Base-by-base conservation (phyloP, 2,113 vertebrate species). In the Pygoscelis antarcticus region DNA sequence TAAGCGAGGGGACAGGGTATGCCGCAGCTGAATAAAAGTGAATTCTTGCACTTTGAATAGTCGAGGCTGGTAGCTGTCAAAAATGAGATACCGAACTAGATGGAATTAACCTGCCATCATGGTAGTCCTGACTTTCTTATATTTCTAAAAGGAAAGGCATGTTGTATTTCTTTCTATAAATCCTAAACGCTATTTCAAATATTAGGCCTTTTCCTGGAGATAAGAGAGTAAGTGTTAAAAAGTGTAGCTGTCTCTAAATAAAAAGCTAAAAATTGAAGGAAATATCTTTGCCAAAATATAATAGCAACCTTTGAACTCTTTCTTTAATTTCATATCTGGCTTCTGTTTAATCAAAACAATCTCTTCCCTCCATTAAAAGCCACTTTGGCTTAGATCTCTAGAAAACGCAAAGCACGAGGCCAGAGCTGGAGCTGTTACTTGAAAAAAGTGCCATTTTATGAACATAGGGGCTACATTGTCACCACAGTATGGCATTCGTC, bases 271-370 rank as follows among this genome's bases (percentile, higher is more conserved):
- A 90, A 82, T 1, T 66, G 60, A 93, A 80, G 65, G 61, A 89
- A 94, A 29, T 83, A 14, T 87, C 79, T 57, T 85, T 93, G 90
- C 91, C 93, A 94, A 97, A 93, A 90, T 52, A 82, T 92, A 96
- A 96, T 62, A 72, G 68, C 78, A 68, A 71, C 72, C 77, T 93
- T 83, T 97, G 93, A 94, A 92, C 91, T 54, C 65, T 38, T 62
- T 55, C 89, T 96, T 91, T 91, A 95, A 92, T 88, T 96, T 94
- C 79, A 51, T 94, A 87, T 96, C 91, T 97, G 92, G 44, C 89
- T 96, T 95, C 70, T 93, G 92, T 96, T 93, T 93, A 94, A 97
- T 94, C 82, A 87, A 98, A 97, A 96, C 80, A 87, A 87, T 92
- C 78, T 97, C 86, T 66, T 87, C 62, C 66, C 55, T 36, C 76